A percentile compares a stretch with the other conserved stretches of the same genome.
Conservation (phyloP, 2,888 invertebrate genomes). For the Stomorhina lunata region DNA sequence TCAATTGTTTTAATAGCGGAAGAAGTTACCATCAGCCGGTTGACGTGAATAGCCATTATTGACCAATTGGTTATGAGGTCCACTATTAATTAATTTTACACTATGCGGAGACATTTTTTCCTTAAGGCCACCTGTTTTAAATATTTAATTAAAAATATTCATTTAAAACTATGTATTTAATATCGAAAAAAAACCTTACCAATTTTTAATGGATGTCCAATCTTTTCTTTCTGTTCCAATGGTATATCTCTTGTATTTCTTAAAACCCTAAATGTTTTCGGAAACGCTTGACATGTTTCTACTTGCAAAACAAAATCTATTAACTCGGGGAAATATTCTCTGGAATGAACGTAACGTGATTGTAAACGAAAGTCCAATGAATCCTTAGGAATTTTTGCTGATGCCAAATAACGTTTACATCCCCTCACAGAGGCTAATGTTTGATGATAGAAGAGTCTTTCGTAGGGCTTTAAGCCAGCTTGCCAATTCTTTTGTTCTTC, state of each 20-base stretch:
- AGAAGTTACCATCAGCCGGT: slow-evolving; percentile 86
- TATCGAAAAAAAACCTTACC: slow-evolving; percentile 68
- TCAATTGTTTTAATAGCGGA: slow-evolving; percentile 83
- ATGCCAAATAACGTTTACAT: slow-evolving; percentile 78
- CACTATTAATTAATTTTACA: slow-evolving; percentile 89
- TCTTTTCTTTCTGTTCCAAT: slow-evolving; percentile 77
- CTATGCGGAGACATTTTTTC: slow-evolving; percentile 86
- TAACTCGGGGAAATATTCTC: slow-evolving; percentile 84
- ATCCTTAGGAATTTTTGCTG: slow-evolving; percentile 82
- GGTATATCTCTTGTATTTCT: slow-evolving; percentile 81
- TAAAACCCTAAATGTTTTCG: slow-evolving; percentile 84
- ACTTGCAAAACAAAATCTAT: slow-evolving; percentile 85
- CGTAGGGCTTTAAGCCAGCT: slow-evolving; percentile 76
- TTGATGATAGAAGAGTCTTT: slow-evolving; percentile 81
- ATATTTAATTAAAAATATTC: not conserved
- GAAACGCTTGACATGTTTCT: slow-evolving; percentile 81
- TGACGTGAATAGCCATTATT: slow-evolving; percentile 91
- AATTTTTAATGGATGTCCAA: slow-evolving; percentile 81
- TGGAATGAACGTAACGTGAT: slow-evolving; percentile 85
- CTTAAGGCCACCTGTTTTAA: slow-evolving; percentile 82
- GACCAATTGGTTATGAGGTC: slow-evolving; percentile 89
- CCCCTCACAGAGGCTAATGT: slow-evolving; percentile 81
- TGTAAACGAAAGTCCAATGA: slow-evolving; percentile 85
- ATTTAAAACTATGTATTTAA: not conserved
- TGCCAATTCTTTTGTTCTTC: slow-evolving; percentile 74